These are phyloP conservation scores for Coptodon bakossiorum DNA, from an alignment of 2,113 vertebrate species.

Conservation along the genomic window DNA sequence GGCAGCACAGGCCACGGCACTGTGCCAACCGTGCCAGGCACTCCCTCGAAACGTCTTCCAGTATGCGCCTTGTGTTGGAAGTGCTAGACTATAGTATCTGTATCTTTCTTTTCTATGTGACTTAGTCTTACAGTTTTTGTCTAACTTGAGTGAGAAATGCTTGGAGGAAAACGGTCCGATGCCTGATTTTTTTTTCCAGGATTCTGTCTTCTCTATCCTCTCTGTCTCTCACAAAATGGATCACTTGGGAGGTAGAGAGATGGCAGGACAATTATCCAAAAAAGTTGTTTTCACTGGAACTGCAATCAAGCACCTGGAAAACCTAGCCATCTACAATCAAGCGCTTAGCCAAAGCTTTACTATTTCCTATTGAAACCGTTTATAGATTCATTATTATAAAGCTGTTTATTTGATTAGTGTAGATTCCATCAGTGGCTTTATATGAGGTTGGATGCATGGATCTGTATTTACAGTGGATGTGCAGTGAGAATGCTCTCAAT, in stretches of 20 bases:
- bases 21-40: conserved; percentile 57
- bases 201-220: neutral
- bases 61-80: neutral
- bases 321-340: conserved; percentile 12
- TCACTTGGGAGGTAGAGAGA: neutral
- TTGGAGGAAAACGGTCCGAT: neutral
- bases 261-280: conserved; percentile 11
- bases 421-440: conserved; percentile 2
- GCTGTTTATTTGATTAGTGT: neutral
- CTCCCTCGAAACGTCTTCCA: conserved; percentile 22
- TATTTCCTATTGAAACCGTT: neutral
- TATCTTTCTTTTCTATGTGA: neutral
- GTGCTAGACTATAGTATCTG: conserved; percentile 16
- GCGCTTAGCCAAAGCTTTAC: neutral
- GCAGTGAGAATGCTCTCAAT: neutral
- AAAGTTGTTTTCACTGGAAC: conserved; percentile 28
- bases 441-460: neutral
- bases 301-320: conserved; percentile 25
- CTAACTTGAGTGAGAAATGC: neutral
- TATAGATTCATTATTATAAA: neutral
- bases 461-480: neutral
- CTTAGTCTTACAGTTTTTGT: neutral
- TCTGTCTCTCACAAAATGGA: neutral
- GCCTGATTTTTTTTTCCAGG: neutral
- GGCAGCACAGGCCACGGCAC: conserved; percentile 32